phyloP scores from a whole-genome alignment of 2,797 vertebrate genomes.

The Euthynnus affinis region DNA sequence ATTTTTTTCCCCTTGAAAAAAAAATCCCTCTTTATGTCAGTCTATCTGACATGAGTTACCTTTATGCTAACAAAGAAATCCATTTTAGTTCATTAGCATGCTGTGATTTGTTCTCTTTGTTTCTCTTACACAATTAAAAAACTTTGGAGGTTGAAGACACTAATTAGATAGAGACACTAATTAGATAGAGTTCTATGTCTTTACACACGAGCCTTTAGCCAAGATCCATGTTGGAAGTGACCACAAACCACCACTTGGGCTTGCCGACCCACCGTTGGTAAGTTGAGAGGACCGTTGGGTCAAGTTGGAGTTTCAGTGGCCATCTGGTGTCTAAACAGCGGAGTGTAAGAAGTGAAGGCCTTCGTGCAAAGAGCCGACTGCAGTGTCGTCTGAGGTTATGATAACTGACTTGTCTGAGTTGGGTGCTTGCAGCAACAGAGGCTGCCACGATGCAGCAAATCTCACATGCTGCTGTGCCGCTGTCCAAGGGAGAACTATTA shows the following conservation, averaged over 20 bases:
- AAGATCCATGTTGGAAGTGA: slow-evolving; percentile 40
- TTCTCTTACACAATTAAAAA: slow-evolving; percentile 5
- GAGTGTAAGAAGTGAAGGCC: slow-evolving; percentile 36
- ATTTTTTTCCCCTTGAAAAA: background rate
- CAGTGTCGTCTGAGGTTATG: slow-evolving; percentile 41
- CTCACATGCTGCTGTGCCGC: slow-evolving; percentile 53
- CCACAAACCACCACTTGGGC: slow-evolving; percentile 57
- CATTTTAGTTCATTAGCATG: background rate
- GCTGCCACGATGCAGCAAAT: slow-evolving; percentile 48
- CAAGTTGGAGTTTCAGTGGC: slow-evolving; percentile 37
- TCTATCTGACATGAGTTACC: background rate
- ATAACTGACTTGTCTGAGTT: slow-evolving; percentile 55
- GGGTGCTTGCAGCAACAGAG: slow-evolving; percentile 45
- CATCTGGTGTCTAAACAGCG: slow-evolving; percentile 29
- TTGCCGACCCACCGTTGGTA: slow-evolving; percentile 16
- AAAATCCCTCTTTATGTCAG: background rate
- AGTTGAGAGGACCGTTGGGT: slow-evolving; percentile 9
- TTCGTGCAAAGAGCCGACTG: slow-evolving; percentile 45
- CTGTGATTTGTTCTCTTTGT: background rate
- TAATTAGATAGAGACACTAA: slow-evolving; percentile 44
- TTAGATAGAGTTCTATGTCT: slow-evolving; percentile 41
- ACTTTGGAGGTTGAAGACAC: slow-evolving; percentile 9
- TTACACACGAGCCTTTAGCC: slow-evolving; percentile 41
- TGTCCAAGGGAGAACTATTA: slow-evolving; percentile 70
- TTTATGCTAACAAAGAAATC: background rate